Evolutionary conservation across 1,140 invertebrate species (phyloP).

Genomic region (Drosophila pseudoobscura): DNA sequence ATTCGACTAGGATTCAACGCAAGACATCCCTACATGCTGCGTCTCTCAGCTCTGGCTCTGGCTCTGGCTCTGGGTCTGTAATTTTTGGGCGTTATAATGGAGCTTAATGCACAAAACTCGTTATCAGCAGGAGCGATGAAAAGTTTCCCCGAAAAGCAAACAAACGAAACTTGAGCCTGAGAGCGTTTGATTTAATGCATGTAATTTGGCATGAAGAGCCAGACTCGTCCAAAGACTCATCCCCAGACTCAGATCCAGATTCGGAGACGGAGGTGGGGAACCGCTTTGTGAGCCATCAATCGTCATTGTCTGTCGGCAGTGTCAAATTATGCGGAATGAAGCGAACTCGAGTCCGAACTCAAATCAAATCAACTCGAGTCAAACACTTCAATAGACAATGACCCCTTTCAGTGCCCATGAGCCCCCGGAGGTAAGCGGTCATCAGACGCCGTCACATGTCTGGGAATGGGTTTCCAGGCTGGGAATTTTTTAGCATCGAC

Average conservation of each 20-base stretch:
- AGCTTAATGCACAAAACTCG: conserved; percentile 79
- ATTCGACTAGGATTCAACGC: conserved; percentile 59
- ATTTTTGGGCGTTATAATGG: conserved; percentile 77
- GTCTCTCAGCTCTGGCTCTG: background rate
- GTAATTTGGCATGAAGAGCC: conserved; percentile 59
- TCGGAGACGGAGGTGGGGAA: too few species aligned
- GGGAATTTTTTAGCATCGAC: conserved; percentile 62
- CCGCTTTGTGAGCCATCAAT: conserved; percentile 51
- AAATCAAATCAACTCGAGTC: conserved; percentile 28
- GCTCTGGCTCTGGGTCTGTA: conserved; percentile 40
- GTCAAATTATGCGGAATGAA: conserved; percentile 73
- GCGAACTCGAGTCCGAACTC: conserved; percentile 38
- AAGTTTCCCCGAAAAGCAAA: conserved; percentile 62
- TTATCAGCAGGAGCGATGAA: conserved; percentile 74
- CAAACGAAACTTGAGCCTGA: conserved; percentile 61
- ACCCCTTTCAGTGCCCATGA: conserved; percentile 30
- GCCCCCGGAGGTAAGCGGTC: background rate
- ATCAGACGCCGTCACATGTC: conserved; percentile 4
- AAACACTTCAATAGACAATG: conserved; percentile 50
- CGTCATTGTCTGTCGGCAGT: conserved; percentile 64
- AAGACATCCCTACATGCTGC: conserved; percentile 39
- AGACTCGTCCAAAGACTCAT: background rate
- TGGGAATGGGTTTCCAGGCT: conserved; percentile 33
- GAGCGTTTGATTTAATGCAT: conserved; percentile 78
- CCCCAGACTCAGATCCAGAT: conserved; percentile 1